Percentiles rank a stretch among this genome's conserved stretches.
These are phyloP conservation scores for Venustoraphidia nigricollis DNA, from an alignment of 2,888 invertebrate species.

Conservation along the genomic window DNA sequence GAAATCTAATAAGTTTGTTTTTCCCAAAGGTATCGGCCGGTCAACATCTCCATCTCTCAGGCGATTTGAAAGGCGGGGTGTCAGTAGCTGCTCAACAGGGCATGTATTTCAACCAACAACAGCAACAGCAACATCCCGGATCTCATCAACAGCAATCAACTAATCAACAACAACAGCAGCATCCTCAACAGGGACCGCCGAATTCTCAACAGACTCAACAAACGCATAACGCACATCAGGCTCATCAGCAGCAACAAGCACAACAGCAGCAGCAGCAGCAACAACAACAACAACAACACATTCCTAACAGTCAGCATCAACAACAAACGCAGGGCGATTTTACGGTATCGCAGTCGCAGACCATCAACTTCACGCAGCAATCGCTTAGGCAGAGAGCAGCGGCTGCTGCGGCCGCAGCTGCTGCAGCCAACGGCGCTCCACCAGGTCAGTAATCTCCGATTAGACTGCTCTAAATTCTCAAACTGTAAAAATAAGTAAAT, in stretches of 20 bases:
- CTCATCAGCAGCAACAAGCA: conserved; percentile 16
- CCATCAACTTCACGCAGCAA: conserved; percentile 72
- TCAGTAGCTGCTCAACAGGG: conserved; percentile 77
- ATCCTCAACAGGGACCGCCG: conserved; percentile 17
- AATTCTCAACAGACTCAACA: conserved; percentile 10
- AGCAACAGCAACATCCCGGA: conserved; percentile 15
- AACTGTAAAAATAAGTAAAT: too few species aligned
- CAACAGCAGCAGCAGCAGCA: conserved; percentile 26
- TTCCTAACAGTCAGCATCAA: conserved; percentile 10
- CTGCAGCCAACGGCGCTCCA: conserved; percentile 1
- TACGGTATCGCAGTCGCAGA: conserved; percentile 69
- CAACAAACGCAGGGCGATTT: conserved; percentile 39
- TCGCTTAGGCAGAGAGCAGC: conserved; percentile 39
- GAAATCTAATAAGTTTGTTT: conserved; percentile 1
- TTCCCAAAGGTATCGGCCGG: conserved; percentile 65
- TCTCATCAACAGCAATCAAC: conserved; percentile 15
- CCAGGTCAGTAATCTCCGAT: too few species aligned
- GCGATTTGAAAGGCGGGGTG: conserved; percentile 55
- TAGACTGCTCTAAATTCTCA: too few species aligned
- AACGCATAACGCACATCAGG: conserved; percentile 28
- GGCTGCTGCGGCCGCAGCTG: conserved; percentile 21
- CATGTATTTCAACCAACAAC: conserved; percentile 49
- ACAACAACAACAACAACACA: conserved; percentile 11
- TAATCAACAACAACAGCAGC: conserved; percentile 30
- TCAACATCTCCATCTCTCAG: conserved; percentile 67